Percentiles rank a stretch among this genome's conserved stretches.
These are phyloP conservation scores for Antedon mediterranea DNA, from an alignment of 53 echinoderm and acorn worm species.

Conservation along the genomic window DNA sequence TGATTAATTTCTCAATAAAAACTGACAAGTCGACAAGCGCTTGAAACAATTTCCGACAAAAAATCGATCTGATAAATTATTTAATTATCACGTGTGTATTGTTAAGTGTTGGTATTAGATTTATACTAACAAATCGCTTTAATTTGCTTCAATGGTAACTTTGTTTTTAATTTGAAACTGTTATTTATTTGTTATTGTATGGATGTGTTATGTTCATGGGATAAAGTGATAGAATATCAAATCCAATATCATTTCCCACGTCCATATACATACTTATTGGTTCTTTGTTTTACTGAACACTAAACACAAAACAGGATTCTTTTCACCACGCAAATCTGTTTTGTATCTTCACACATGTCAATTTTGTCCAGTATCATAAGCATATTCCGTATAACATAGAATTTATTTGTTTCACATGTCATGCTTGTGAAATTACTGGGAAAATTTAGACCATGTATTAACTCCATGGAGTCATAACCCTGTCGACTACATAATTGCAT, in stretches of 20 bases:
- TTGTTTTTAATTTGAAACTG: neutral
- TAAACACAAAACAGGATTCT: too few relatives aligned
- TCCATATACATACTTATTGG: too few relatives aligned
- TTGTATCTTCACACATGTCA: too few relatives aligned
- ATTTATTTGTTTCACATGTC: too few relatives aligned
- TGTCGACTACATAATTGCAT: too few relatives aligned
- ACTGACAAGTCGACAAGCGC: neutral
- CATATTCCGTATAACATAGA: too few relatives aligned
- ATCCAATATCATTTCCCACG: neutral
- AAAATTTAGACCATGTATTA: too few relatives aligned
- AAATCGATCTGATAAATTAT: neutral
- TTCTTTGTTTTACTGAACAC: too few relatives aligned
- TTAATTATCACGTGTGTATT: neutral
- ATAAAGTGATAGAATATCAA: neutral
- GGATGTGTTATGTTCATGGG: neutral
- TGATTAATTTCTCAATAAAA: neutral
- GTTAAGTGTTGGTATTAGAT: neutral
- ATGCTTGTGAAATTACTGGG: too few relatives aligned
- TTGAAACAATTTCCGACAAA: neutral
- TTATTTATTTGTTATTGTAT: neutral
- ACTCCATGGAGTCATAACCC: too few relatives aligned
- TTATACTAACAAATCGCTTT: neutral
- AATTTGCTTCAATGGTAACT: neutral
- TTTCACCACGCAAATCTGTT: too few relatives aligned
- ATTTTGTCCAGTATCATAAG: too few relatives aligned